Conservation (phyloP, 1,140 invertebrate species). For the Palaemon carinicauda region DNA sequence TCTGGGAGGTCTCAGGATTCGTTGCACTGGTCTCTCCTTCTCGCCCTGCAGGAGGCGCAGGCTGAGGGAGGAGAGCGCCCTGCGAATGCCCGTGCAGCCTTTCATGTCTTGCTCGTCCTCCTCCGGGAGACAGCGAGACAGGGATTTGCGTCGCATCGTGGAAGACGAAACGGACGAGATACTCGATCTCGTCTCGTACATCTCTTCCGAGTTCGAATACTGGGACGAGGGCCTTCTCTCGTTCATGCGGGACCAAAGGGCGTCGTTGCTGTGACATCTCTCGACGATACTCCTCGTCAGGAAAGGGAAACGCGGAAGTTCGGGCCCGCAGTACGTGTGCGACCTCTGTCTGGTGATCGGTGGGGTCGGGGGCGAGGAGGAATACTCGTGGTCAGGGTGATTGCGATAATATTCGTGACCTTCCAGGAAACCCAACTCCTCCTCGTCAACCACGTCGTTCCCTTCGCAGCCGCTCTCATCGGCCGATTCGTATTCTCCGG, state of each 20-base stretch:
- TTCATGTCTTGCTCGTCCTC: neutral
- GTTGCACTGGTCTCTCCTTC: slow-evolving; percentile 15
- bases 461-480: no score
- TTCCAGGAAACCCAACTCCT: no score
- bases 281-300: neutral
- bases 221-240: neutral
- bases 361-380: no score
- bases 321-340: neutral
- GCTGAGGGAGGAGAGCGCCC: slow-evolving; percentile 30
- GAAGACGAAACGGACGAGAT: neutral
- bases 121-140: neutral
- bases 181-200: neutral
- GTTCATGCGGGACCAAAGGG: neutral
- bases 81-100: slow-evolving; percentile 5
- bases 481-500: no score
- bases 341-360: neutral
- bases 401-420: no score
- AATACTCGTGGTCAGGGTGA: no score
- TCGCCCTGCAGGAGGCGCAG: slow-evolving; percentile 8
- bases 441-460: no score
- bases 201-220: neutral
- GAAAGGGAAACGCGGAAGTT: neutral
- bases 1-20: slow-evolving; percentile 19
- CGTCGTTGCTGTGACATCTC: neutral
- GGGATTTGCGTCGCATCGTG: neutral